Evolutionary conservation across 2,888 invertebrate species (phyloP).

Genomic region (Drosophila leonis): DNA sequence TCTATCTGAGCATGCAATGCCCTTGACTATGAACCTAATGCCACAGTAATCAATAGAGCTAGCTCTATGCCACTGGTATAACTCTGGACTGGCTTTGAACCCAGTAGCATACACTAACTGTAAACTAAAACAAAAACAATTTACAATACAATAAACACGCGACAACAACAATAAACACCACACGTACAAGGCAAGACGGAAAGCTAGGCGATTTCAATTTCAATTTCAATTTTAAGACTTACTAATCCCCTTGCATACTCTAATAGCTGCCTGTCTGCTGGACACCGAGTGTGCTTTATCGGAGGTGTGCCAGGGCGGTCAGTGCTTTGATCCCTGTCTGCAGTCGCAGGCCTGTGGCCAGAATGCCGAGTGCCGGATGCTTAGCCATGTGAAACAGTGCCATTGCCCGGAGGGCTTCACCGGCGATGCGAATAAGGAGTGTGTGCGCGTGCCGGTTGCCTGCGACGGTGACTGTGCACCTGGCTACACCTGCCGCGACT

Average conservation of each 20-base stretch:
- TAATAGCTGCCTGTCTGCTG: conserved; percentile 90
- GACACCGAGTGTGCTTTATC: conserved; percentile 92
- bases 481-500: conserved; percentile 92
- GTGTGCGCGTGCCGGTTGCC: conserved; percentile 93
- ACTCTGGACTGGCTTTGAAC: conserved; percentile 49
- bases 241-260: conserved; percentile 29
- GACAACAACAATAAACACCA: conserved; percentile 40
- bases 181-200: conserved; percentile 43
- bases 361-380: conserved; percentile 91
- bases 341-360: conserved; percentile 92
- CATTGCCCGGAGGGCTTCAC: conserved; percentile 94
- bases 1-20: too few species aligned
- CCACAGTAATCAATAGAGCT: conserved; percentile 6
- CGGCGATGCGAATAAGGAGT: conserved; percentile 93
- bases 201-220: not conserved
- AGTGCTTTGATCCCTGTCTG: conserved; percentile 93
- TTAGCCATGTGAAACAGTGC: conserved; percentile 91
- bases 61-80: conserved; percentile 12
- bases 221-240: not conserved
- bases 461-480: conserved; percentile 91
- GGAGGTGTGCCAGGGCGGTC: conserved; percentile 93
- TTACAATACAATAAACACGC: conserved; percentile 12
- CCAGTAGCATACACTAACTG: conserved; percentile 59
- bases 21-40: not conserved
- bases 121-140: conserved; percentile 44